Conservation (phyloP, 2,888 invertebrate species). For the Lithodes maja region DNA sequence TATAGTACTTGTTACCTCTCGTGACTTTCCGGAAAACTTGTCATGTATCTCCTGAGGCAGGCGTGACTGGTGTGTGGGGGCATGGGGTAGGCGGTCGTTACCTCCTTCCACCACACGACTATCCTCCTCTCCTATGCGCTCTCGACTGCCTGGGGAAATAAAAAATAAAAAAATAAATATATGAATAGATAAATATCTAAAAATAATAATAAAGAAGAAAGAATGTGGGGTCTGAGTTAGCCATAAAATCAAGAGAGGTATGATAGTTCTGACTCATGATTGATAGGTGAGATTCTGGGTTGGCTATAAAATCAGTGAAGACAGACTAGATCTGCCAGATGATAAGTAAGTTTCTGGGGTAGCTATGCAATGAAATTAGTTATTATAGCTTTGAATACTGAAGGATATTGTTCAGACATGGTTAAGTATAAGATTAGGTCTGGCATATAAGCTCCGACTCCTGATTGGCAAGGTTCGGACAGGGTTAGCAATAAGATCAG, state of each 20-base stretch:
- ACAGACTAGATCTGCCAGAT: too few relatives aligned
- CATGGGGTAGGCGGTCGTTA: constrained; percentile 68
- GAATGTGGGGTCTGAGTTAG: neutral
- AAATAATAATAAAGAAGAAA: neutral
- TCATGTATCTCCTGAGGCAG: constrained; percentile 69
- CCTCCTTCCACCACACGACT: constrained; percentile 71
- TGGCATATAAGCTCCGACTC: too few relatives aligned
- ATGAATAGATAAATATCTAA: neutral
- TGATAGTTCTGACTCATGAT: too few relatives aligned
- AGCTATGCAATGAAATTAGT: too few relatives aligned
- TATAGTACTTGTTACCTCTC: constrained; percentile 55
- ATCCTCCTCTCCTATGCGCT: constrained; percentile 67
- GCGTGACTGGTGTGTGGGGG: constrained; percentile 60
- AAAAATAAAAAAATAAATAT: neutral
- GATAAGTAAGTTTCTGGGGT: too few relatives aligned
- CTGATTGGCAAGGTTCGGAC: too few relatives aligned
- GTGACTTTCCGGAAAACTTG: constrained; percentile 69
- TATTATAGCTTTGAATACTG: too few relatives aligned
- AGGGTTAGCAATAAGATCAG: too few relatives aligned
- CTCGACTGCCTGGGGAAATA: constrained; percentile 47
- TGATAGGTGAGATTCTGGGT: too few relatives aligned
- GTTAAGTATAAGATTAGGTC: too few relatives aligned
- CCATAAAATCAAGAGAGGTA: neutral
- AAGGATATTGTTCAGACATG: too few relatives aligned
- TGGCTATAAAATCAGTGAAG: too few relatives aligned